Evolutionary conservation across 2,888 invertebrate species (phyloP).

Genomic region (Smittia aterrima): DNA sequence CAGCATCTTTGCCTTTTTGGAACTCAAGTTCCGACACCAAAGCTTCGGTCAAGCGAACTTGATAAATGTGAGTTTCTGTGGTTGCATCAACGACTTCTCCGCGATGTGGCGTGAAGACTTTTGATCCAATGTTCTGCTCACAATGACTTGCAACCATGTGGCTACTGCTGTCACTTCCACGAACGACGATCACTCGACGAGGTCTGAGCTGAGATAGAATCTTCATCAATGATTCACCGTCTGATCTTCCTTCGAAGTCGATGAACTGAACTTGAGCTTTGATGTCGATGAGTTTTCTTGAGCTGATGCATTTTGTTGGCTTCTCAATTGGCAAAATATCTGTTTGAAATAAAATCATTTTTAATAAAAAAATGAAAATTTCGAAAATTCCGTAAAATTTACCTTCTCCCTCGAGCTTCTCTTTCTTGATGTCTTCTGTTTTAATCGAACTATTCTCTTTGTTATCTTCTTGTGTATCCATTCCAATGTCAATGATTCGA

Average conservation of each 20-base stretch:
- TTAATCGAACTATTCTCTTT: conserved; percentile 48
- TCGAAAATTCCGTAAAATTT: not conserved
- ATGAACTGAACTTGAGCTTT: conserved; percentile 89
- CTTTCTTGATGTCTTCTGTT: conserved; percentile 45
- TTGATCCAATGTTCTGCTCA: conserved; percentile 64
- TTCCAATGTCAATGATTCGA: conserved; percentile 69
- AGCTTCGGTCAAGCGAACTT: conserved; percentile 90
- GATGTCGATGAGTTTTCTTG: conserved; percentile 71
- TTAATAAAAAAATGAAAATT: too few relatives aligned
- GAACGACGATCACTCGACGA: conserved; percentile 73
- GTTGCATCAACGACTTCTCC: conserved; percentile 91
- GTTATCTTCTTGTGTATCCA: conserved; percentile 47
- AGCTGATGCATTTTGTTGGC: conserved; percentile 90
- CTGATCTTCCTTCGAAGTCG: conserved; percentile 93
- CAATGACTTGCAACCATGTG: conserved; percentile 68
- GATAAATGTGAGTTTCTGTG: conserved; percentile 96
- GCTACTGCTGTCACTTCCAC: conserved; percentile 70
- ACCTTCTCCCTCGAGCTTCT: conserved; percentile 43
- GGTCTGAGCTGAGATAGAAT: conserved; percentile 80
- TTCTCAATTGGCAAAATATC: conserved; percentile 62
- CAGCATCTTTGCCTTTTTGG: conserved; percentile 80
- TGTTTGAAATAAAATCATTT: conserved; percentile 45
- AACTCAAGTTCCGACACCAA: conserved; percentile 84
- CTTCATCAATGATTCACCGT: conserved; percentile 78
- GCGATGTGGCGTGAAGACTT: conserved; percentile 77